Percentiles rank a stretch among this genome's conserved stretches.
Conservation (phyloP, 2,888 invertebrate genomes). For the Clitarchus hookeri region DNA sequence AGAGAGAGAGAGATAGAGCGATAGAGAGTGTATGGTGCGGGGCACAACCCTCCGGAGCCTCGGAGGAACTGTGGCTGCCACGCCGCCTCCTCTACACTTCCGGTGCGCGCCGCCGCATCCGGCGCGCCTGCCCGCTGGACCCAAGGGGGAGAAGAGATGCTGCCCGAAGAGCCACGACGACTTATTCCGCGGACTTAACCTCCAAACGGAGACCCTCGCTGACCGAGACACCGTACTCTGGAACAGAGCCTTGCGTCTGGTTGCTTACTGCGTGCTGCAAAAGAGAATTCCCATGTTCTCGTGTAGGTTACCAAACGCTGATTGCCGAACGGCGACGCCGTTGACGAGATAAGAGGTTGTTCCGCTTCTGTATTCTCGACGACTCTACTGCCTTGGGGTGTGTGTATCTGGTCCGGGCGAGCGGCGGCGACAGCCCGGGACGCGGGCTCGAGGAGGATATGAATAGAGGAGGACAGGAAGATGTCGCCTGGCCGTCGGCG, state of each 20-base stretch:
- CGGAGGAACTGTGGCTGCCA: not conserved
- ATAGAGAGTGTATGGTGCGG: not conserved
- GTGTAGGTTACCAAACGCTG: too few relatives aligned
- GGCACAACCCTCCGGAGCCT: not conserved
- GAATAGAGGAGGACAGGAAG: not conserved
- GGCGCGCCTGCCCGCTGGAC: not conserved
- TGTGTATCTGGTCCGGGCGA: not conserved
- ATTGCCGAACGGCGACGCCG: too few relatives aligned
- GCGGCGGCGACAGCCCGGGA: not conserved
- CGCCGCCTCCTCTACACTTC: not conserved
- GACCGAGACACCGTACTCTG: too few relatives aligned
- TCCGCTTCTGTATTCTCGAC: too few relatives aligned
- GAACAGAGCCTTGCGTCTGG: too few relatives aligned
- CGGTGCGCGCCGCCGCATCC: slow-evolving; percentile 19
- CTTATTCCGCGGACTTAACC: too few relatives aligned
- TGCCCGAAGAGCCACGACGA: not conserved
- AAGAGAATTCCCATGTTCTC: too few relatives aligned
- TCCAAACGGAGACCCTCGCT: too few relatives aligned
- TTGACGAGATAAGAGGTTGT: too few relatives aligned
- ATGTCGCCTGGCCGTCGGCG: not conserved
- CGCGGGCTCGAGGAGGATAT: not conserved
- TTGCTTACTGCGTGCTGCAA: too few relatives aligned
- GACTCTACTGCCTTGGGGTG: not conserved
- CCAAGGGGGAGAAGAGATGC: not conserved
- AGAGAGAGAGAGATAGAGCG: too few relatives aligned